These are phyloP conservation scores for Enteromius anoplus DNA, from an alignment of 2,797 vertebrate genomes.

Conservation along the genomic window DNA sequence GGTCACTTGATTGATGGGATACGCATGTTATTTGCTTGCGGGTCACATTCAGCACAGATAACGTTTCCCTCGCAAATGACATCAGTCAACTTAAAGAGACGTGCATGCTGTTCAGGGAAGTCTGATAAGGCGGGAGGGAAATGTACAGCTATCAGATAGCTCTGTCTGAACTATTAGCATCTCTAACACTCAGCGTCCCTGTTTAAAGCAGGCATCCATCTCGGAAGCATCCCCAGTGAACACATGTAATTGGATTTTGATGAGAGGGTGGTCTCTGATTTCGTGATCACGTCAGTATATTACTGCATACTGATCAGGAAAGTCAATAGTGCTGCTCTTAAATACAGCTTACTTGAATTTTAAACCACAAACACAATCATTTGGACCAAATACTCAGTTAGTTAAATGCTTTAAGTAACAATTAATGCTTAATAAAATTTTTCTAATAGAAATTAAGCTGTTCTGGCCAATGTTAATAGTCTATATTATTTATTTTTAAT, in stretches of 20 bases:
- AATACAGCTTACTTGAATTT: background rate
- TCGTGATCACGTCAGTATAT: background rate
- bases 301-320: background rate
- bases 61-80: slow-evolving; percentile 14
- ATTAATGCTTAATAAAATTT: background rate
- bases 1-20: background rate
- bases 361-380: background rate
- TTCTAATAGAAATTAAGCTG: background rate
- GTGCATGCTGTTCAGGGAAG: slow-evolving; percentile 28
- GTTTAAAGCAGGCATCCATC: slow-evolving; percentile 27
- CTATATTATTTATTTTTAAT: background rate
- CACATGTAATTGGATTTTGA: slow-evolving; percentile 16
- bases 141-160: slow-evolving; percentile 12
- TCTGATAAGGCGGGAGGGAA: slow-evolving; percentile 23
- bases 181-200: background rate
- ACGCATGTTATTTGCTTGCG: slow-evolving; percentile 28
- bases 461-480: background rate
- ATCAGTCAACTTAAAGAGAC: slow-evolving; percentile 5
- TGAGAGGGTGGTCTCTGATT: background rate
- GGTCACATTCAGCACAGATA: background rate
- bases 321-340: background rate
- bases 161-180: slow-evolving; percentile 5
- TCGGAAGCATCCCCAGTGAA: background rate
- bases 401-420: background rate
- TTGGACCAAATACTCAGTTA: background rate